Evolutionary conservation across 2,113 vertebrate species (phyloP), one percentile per base, ranked within the genome.

Genomic region (Marmota flaviventris): DNA sequence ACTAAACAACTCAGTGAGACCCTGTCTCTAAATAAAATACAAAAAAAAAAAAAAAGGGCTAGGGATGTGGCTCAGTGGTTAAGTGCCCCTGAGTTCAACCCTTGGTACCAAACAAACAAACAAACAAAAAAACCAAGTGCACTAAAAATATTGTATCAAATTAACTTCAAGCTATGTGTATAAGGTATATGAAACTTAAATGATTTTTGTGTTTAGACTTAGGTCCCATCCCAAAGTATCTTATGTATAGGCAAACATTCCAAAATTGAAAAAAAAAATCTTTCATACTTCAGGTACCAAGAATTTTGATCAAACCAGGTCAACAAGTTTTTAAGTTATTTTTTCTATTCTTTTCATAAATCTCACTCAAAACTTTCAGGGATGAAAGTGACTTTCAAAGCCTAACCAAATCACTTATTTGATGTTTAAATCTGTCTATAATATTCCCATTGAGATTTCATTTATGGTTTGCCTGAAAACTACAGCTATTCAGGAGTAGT

Each of bases 401-500:
- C 58, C 45, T 91, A 89, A 89, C 0, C 65, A 22, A 96, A 84
- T 84, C 45, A 84, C 2, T 63, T 22, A 89, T 81, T 95, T 85
- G 58, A 79, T 84, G 12, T 10, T 89, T 92, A 76, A 86, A 85
- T 78, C 2, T 48, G 56, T 51, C 51, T 75, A 25, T 65, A 69
- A 78, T 63, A 90, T 82, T 92, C 16, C 20, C 29, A 95, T 69
- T 34, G 76, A 69, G 17, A 94, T 89, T 85, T 89, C n/a, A 27
- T 27, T 76, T 76, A 45, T 70, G 22, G n/a, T 85, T 91, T 92
- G 45, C 34, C 39, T 93, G 12, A 78, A 93, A 92, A 85, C 18
- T 37, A 78, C 4, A 88, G 18, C 84, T 96, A 81, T 93, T 83
- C 13, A 89, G 63, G 37, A 94, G 72, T 97, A 53, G 51, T 53